Evolutionary conservation across 2,888 invertebrate species (phyloP).

Genomic region (Galerucella calmariensis): DNA sequence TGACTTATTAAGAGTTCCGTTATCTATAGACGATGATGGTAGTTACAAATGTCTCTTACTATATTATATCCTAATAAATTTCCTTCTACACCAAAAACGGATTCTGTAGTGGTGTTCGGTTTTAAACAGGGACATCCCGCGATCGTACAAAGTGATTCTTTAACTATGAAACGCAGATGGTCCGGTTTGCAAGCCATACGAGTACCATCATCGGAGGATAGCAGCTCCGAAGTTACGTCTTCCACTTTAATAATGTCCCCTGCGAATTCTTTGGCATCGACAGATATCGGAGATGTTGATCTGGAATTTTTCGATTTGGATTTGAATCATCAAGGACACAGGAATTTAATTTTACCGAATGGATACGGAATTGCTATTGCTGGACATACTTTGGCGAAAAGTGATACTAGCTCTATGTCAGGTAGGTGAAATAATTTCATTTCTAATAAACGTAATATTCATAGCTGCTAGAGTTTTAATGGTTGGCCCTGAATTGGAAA

Average conservation of each 20-base stretch:
- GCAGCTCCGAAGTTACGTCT: conserved; percentile 82
- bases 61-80: not conserved
- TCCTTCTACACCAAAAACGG: conserved; percentile 14
- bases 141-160: conserved; percentile 23
- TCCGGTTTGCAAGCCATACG: conserved; percentile 75
- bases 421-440: conserved; percentile 53
- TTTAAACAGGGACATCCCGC: conserved; percentile 1
- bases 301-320: conserved; percentile 85
- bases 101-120: conserved; percentile 4
- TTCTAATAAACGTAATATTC: not conserved
- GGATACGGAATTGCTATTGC: conserved; percentile 60
- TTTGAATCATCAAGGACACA: conserved; percentile 66
- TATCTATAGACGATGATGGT: not conserved
- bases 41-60: not conserved
- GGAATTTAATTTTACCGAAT: conserved; percentile 59
- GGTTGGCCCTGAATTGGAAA: no score
- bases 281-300: conserved; percentile 81
- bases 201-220: conserved; percentile 77
- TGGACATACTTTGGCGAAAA: conserved; percentile 61
- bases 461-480: no score
- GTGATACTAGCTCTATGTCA: conserved; percentile 66
- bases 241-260: conserved; percentile 76
- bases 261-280: conserved; percentile 78
- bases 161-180: conserved; percentile 80
- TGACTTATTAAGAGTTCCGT: not conserved